Conservation (phyloP, 2,797 vertebrate genomes). For the Myripristis murdjan region DNA sequence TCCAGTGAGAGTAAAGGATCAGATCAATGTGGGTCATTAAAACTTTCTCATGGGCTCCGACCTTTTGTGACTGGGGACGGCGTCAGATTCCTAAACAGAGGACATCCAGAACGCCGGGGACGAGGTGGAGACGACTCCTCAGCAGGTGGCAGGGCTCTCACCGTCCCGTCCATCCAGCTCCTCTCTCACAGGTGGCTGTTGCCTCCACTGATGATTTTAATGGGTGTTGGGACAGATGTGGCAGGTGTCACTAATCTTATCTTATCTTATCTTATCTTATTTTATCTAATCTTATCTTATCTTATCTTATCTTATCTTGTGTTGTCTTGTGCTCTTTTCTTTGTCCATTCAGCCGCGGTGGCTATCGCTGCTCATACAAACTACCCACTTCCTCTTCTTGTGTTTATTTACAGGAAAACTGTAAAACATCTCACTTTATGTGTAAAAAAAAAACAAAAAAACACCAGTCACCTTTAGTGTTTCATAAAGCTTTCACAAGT, state of each 20-base stretch:
- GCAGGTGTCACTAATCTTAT: constrained; percentile 50
- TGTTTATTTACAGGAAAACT: too few relatives aligned
- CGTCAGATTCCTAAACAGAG: constrained; percentile 1
- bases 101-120: not conserved
- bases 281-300: too few relatives aligned
- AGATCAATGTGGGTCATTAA: not conserved
- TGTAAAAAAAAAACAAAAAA: too few relatives aligned
- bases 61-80: constrained; percentile 4
- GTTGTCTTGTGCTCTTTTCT: too few relatives aligned
- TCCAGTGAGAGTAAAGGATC: not conserved
- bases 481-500: not conserved
- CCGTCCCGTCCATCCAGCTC: too few relatives aligned
- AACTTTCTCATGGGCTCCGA: not conserved
- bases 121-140: not conserved
- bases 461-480: too few relatives aligned
- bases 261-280: too few relatives aligned
- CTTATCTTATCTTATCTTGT: too few relatives aligned
- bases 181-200: constrained; percentile 37
- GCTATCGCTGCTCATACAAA: too few relatives aligned
- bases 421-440: too few relatives aligned
- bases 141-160: constrained; percentile 9
- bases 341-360: too few relatives aligned
- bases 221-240: constrained; percentile 43
- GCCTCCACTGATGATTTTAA: constrained; percentile 36
- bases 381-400: too few relatives aligned